A percentile compares a stretch with the other conserved stretches of the same genome.
Conservation (phyloP, 2,113 vertebrate species). For the Urocolius indicus region DNA sequence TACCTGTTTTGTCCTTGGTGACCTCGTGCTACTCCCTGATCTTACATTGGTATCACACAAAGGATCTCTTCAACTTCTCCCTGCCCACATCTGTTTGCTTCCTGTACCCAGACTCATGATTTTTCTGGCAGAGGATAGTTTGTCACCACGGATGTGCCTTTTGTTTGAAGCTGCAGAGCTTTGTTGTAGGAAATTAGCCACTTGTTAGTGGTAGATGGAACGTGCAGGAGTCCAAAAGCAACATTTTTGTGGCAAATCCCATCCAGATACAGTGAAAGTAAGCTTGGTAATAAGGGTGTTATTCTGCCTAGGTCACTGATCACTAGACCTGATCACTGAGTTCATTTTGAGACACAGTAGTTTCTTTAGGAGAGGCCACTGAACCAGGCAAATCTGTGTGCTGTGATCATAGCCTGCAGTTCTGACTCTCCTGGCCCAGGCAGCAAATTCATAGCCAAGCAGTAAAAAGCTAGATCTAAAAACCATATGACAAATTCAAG, state of each 20-base stretch:
- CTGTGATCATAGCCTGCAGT: neutral
- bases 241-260: neutral
- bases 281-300: neutral
- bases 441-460: neutral
- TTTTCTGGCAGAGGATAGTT: neutral
- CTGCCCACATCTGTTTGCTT: neutral
- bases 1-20: neutral
- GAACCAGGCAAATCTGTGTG: neutral
- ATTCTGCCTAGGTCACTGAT: neutral
- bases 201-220: neutral
- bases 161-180: neutral
- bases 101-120: fast-evolving
- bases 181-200: neutral
- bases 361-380: neutral
- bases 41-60: neutral
- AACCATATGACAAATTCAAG: neutral
- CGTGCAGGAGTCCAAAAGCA: fast-evolving
- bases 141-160: neutral
- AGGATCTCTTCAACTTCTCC: neutral
- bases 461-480: constrained; percentile 18
- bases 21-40: fast-evolving
- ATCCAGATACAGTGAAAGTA: neutral
- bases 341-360: neutral
- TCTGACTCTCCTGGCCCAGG: neutral
- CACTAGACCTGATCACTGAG: fast-evolving